Percentiles rank a stretch among this genome's conserved stretches.
These are phyloP conservation scores for Oscheius sp. DNA, from an alignment of 2,888 invertebrate species.

Conservation along the genomic window DNA sequence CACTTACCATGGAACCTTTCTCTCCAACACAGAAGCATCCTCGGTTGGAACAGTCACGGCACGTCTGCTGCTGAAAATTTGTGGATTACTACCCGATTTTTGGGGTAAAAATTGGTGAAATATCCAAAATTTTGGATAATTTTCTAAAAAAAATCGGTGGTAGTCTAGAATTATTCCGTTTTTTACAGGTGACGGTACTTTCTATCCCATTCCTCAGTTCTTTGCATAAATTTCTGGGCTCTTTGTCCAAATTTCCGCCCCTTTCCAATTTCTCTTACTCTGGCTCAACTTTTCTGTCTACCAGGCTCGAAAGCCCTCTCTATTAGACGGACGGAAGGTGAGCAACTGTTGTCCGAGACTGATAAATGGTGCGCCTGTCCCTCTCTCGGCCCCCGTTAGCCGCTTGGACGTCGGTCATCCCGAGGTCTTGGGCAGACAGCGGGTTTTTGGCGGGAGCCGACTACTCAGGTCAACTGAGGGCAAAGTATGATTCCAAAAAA, in stretches of 20 bases:
- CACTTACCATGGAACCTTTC: conserved; percentile 72
- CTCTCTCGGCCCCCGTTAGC: background rate
- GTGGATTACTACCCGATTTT: too few relatives aligned
- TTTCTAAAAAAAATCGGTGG: too few relatives aligned
- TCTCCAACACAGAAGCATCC: conserved; percentile 74
- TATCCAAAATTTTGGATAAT: too few relatives aligned
- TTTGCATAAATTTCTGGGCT: too few relatives aligned
- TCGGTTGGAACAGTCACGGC: conserved; percentile 72
- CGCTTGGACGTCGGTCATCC: conserved; percentile 1
- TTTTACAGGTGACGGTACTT: too few relatives aligned
- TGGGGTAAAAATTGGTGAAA: too few relatives aligned
- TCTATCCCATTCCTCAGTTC: too few relatives aligned
- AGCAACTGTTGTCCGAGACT: conserved; percentile 28
- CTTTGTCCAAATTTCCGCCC: too few relatives aligned
- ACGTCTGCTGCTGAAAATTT: conserved; percentile 72
- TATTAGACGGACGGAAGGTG: background rate
- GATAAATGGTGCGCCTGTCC: conserved; percentile 36
- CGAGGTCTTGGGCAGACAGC: background rate
- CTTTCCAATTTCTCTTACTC: conserved; percentile 4
- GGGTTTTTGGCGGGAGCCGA: conserved; percentile 1
- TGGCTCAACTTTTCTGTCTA: too few relatives aligned
- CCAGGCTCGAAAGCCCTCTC: too few relatives aligned
- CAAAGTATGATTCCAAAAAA: too few relatives aligned
- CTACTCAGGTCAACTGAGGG: background rate
- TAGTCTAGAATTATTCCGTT: too few relatives aligned